Conservation (phyloP, 1,140 invertebrate species). For the Planococcus citri region DNA sequence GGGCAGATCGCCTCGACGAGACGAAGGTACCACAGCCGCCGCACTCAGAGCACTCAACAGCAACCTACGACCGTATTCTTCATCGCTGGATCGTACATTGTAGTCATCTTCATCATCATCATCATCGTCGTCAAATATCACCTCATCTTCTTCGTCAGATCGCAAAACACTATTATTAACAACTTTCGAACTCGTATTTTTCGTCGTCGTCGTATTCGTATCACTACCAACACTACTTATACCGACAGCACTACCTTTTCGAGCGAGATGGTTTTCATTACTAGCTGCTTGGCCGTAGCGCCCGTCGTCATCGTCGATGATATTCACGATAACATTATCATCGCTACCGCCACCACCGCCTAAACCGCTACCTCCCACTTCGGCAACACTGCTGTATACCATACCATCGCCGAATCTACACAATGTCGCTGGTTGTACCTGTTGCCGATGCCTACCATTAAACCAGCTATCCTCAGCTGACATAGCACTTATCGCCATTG, state of each 20-base stretch:
- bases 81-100: background rate
- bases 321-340: background rate
- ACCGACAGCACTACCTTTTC: background rate
- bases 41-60: background rate
- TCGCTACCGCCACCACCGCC: background rate
- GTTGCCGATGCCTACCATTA: background rate
- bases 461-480: slow-evolving; percentile 9
- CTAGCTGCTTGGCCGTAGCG: no score
- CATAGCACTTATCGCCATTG: slow-evolving; percentile 5
- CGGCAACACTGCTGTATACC: no score
- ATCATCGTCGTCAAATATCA: background rate
- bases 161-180: no score
- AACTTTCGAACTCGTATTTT: background rate
- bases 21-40: background rate
- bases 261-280: background rate
- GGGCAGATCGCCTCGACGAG: background rate
- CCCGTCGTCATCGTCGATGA: background rate
- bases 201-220: no score
- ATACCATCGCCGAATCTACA: background rate
- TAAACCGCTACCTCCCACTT: no score
- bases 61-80: slow-evolving; percentile 1
- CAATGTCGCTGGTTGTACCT: background rate
- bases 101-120: background rate
- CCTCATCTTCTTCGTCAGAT: no score
- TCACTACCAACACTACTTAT: no score